A percentile compares a stretch with the other conserved stretches of the same genome.
phyloP scores from a whole-genome alignment of 2,888 invertebrate species.

The Cheiracanthium punctorium region DNA sequence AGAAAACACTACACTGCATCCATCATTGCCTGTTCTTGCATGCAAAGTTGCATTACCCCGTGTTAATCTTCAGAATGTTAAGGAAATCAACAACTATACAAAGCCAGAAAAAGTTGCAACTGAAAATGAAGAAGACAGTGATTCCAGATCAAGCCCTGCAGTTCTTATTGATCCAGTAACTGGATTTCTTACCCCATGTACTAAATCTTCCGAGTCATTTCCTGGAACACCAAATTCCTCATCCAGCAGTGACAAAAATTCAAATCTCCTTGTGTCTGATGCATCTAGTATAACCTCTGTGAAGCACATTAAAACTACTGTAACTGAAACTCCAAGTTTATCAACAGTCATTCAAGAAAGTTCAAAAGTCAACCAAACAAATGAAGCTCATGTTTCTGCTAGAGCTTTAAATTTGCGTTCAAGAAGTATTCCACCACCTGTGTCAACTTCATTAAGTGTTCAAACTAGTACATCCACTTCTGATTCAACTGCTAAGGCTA shows the following conservation, averaged over 20 bases:
- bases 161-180: conserved; percentile 86
- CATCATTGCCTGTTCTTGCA: conserved; percentile 62
- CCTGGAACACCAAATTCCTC: neutral
- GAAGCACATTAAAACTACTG: conserved; percentile 15
- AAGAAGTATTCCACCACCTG: conserved; percentile 8
- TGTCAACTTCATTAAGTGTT: neutral
- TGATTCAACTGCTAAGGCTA: neutral
- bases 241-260: conserved; percentile 3
- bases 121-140: conserved; percentile 62
- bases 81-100: conserved; percentile 18
- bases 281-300: neutral
- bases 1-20: neutral
- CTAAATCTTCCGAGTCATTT: conserved; percentile 77
- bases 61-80: conserved; percentile 38
- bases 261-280: conserved; percentile 21
- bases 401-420: conserved; percentile 32
- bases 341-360: conserved; percentile 59
- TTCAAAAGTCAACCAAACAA: conserved; percentile 33
- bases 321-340: neutral
- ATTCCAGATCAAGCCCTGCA: conserved; percentile 77
- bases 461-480: neutral
- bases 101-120: conserved; percentile 29
- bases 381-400: conserved; percentile 9
- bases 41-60: conserved; percentile 73
- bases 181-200: conserved; percentile 81